Conservation (phyloP, 2,888 invertebrate species). For the Autographa gamma region DNA sequence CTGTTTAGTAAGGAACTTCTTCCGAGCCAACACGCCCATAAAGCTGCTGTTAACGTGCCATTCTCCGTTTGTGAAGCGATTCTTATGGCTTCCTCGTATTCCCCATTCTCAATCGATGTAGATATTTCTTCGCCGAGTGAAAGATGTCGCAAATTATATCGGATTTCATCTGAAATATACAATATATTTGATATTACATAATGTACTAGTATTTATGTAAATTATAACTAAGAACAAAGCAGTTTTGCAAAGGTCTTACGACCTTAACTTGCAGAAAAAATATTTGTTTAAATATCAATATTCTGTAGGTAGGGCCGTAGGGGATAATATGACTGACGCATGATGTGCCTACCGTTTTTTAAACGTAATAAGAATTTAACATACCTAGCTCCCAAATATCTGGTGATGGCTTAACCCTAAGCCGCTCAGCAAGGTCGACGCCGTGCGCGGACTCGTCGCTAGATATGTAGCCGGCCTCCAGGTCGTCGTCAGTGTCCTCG, state of each 20-base stretch:
- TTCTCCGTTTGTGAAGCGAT: slow-evolving; percentile 68
- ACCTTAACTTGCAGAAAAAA: neutral
- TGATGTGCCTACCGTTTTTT: neutral
- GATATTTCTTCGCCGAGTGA: slow-evolving; percentile 84
- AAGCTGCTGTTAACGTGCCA: slow-evolving; percentile 84
- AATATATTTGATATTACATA: neutral
- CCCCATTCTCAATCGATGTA: slow-evolving; percentile 77
- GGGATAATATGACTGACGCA: too few relatives aligned
- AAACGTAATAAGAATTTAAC: neutral
- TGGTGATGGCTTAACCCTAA: slow-evolving; percentile 81
- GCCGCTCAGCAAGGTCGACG: slow-evolving; percentile 81
- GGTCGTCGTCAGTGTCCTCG: slow-evolving; percentile 82
- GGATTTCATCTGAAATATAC: slow-evolving; percentile 79
- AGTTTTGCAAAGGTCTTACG: neutral
- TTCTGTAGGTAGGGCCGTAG: too few relatives aligned
- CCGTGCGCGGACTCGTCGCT: slow-evolving; percentile 88
- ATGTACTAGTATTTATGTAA: too few relatives aligned
- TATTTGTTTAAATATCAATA: too few relatives aligned
- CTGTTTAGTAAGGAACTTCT: slow-evolving; percentile 86
- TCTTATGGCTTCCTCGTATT: slow-evolving; percentile 81
- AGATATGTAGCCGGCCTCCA: slow-evolving; percentile 84
- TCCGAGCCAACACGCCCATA: slow-evolving; percentile 90
- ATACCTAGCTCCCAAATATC: slow-evolving; percentile 86
- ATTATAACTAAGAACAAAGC: too few relatives aligned
- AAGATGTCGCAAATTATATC: slow-evolving; percentile 75